Conservation (phyloP, 2,797 vertebrate genomes). For the Muscicapa striata region DNA sequence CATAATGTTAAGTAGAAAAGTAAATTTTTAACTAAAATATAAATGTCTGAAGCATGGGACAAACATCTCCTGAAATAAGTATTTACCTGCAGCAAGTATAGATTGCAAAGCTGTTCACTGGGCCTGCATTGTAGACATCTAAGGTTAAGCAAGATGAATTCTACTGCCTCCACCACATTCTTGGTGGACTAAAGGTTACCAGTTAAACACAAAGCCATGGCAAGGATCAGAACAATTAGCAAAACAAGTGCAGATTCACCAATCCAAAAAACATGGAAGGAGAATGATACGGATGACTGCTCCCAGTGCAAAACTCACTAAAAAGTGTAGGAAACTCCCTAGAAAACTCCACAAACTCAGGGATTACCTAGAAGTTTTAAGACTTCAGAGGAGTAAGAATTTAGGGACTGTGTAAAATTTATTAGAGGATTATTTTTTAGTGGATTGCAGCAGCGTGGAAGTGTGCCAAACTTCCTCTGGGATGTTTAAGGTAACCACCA, state of each 20-base stretch:
- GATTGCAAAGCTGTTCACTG: not conserved
- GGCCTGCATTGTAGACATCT: not conserved
- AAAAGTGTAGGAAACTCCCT: not conserved
- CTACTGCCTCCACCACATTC: not conserved
- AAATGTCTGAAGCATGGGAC: not conserved
- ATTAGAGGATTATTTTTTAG: not conserved
- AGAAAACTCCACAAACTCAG: not conserved
- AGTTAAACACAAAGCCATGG: not conserved
- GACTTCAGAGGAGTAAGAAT: not conserved
- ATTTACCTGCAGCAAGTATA: fast-evolving
- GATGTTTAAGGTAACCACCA: not conserved
- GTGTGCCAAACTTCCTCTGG: not conserved
- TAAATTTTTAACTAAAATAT: not conserved
- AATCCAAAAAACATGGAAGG: not conserved
- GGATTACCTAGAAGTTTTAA: not conserved
- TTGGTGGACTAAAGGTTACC: not conserved
- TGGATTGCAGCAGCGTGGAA: not conserved
- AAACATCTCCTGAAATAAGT: not conserved
- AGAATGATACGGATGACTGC: fast-evolving
- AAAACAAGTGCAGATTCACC: not conserved
- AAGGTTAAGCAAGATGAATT: not conserved
- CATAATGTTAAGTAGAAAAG: not conserved
- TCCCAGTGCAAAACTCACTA: not conserved
- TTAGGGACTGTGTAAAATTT: not conserved
- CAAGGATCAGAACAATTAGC: not conserved